Conservation (phyloP, 1,140 invertebrate genomes). For the Papilio polyxenes region DNA sequence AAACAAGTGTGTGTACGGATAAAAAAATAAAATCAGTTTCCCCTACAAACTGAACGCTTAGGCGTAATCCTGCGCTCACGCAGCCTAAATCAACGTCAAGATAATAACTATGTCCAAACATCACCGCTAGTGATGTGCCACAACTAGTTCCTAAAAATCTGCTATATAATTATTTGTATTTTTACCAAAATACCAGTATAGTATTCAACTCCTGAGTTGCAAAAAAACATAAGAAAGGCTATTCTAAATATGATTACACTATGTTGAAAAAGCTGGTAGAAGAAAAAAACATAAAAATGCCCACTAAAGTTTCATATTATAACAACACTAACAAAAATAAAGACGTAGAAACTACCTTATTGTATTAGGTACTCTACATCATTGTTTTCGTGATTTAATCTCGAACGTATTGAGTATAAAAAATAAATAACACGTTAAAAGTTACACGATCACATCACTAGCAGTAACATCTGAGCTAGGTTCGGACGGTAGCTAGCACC, state of each 20-base stretch:
- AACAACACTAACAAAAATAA: too few species aligned
- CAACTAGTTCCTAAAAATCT: not conserved
- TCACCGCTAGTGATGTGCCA: conserved; percentile 36
- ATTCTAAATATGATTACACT: too few species aligned
- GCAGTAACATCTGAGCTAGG: conserved; percentile 27
- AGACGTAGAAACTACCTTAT: too few species aligned
- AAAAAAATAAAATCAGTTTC: conserved; percentile 34
- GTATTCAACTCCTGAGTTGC: not conserved
- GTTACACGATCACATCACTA: conserved; percentile 27
- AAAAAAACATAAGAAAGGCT: conserved; percentile 39
- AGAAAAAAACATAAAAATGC: too few species aligned
- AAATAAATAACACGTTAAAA: not conserved
- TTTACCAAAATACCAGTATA: not conserved
- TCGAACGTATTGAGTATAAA: too few species aligned
- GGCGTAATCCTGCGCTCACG: conserved; percentile 37
- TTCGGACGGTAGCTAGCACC: conserved; percentile 54
- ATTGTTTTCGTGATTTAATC: too few species aligned
- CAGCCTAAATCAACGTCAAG: conserved; percentile 62
- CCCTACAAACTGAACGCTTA: conserved; percentile 36
- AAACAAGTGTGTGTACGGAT: conserved; percentile 30
- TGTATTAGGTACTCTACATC: too few species aligned
- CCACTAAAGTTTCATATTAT: too few species aligned
- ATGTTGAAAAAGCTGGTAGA: too few species aligned
- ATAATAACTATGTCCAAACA: conserved; percentile 65
- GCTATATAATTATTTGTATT: not conserved